Evolutionary conservation across 2,797 vertebrate species (phyloP).

Genomic region (Cephalopachus bancanus): DNA sequence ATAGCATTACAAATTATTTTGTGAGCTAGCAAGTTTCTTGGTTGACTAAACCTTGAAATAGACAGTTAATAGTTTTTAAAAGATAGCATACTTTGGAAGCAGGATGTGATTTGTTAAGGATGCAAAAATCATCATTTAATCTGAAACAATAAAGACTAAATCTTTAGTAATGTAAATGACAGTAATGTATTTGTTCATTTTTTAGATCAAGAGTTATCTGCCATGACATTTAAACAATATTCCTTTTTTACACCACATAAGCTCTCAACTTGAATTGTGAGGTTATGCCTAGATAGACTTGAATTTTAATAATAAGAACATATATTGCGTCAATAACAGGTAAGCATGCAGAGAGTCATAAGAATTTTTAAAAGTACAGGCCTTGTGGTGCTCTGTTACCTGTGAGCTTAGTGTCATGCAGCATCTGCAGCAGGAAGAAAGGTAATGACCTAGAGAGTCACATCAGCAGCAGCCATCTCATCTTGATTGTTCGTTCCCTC

Average conservation of each 20-base stretch:
- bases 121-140: conserved; percentile 73
- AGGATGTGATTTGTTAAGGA: conserved; percentile 76
- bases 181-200: conserved; percentile 78
- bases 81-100: conserved; percentile 64
- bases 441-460: conserved; percentile 95
- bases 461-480: conserved; percentile 96
- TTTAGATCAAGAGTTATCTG: conserved; percentile 78
- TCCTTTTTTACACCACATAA: conserved; percentile 83
- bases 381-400: conserved; percentile 91
- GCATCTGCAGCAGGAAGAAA: conserved; percentile 92
- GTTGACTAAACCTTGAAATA: conserved; percentile 67
- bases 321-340: conserved; percentile 80
- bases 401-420: conserved; percentile 93
- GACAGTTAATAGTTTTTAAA: conserved; percentile 71
- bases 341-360: conserved; percentile 87
- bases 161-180: conserved; percentile 73
- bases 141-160: conserved; percentile 68
- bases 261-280: conserved; percentile 82
- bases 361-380: conserved; percentile 85
- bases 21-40: conserved; percentile 68
- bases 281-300: conserved; percentile 82
- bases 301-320: conserved; percentile 82
- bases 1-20: conserved; percentile 80
- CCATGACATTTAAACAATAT: conserved; percentile 79
- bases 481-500: conserved; percentile 91